These are phyloP conservation scores for Ischnus inquisitorius DNA, from an alignment of 2,888 invertebrate species.

Conservation along the genomic window DNA sequence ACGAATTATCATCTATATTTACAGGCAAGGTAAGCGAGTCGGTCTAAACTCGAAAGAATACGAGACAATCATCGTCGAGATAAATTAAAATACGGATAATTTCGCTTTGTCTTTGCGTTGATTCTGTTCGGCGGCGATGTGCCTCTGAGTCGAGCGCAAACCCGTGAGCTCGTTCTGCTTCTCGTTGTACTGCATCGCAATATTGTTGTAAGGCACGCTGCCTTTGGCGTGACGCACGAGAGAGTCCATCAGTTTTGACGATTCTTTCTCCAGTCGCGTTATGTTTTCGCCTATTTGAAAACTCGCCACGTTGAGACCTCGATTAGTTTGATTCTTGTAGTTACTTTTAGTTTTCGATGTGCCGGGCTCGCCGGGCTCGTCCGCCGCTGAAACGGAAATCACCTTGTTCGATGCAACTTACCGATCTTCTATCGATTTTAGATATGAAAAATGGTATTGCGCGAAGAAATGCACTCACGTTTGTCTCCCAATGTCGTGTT, in stretches of 20 bases:
- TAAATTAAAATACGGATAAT: conserved; percentile 90
- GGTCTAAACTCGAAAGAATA: conserved; percentile 7
- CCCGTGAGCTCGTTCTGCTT: conserved; percentile 88
- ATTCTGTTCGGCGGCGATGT: conserved; percentile 90
- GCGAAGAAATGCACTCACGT: conserved; percentile 73
- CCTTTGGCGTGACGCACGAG: conserved; percentile 88
- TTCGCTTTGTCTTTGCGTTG: conserved; percentile 91
- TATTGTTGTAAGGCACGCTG: conserved; percentile 88
- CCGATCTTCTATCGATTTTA: background rate
- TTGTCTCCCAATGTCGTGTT: conserved; percentile 88
- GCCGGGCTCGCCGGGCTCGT: conserved; percentile 72
- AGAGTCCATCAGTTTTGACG: conserved; percentile 89
- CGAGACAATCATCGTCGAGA: background rate
- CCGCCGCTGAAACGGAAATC: conserved; percentile 70
- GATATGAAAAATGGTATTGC: background rate
- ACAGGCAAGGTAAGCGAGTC: conserved; percentile 43
- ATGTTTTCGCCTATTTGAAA: conserved; percentile 91
- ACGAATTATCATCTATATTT: conserved; percentile 56
- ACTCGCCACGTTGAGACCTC: conserved; percentile 91
- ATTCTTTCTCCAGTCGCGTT: conserved; percentile 89
- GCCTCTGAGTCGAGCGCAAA: conserved; percentile 88
- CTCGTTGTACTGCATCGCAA: conserved; percentile 88
- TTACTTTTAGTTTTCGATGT: conserved; percentile 81
- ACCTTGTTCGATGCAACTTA: conserved; percentile 52
- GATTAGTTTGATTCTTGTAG: conserved; percentile 87